phyloP scores from a whole-genome alignment of 2,888 invertebrate species.

The Hyposoter didymator region DNA sequence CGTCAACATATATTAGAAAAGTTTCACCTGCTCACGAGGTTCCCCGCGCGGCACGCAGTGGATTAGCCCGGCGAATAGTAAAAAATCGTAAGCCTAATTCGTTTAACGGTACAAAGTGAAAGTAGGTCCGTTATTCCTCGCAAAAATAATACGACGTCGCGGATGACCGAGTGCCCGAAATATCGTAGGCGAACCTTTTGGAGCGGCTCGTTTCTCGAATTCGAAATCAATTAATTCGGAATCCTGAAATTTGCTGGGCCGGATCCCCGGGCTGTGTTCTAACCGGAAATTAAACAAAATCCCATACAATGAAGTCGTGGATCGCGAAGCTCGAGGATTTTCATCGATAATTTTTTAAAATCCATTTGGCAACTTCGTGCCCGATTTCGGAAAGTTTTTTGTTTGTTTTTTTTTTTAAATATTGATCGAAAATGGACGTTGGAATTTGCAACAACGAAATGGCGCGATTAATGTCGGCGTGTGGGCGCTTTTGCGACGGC shows the following conservation, averaged over 20 bases:
- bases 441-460: conserved; percentile 52
- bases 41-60: neutral
- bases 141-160: neutral
- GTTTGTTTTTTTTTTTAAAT: neutral
- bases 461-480: conserved; percentile 47
- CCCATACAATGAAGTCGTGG: neutral
- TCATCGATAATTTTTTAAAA: neutral
- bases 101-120: conserved; percentile 25
- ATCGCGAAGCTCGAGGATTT: neutral
- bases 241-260: neutral
- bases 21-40: neutral
- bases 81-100: conserved; percentile 10
- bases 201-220: neutral
- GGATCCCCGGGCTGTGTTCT: neutral
- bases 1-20: neutral
- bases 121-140: conserved; percentile 7
- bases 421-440: conserved; percentile 30
- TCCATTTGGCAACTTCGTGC: neutral
- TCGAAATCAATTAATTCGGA: neutral
- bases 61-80: neutral
- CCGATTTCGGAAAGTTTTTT: neutral
- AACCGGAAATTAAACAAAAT: neutral
- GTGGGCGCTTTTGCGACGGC: conserved; percentile 57
- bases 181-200: neutral
- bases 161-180: conserved; percentile 5